A percentile compares a stretch with the other conserved stretches of the same genome.
Conservation (phyloP, 1,140 invertebrate species). For the Dysdera silvatica region DNA sequence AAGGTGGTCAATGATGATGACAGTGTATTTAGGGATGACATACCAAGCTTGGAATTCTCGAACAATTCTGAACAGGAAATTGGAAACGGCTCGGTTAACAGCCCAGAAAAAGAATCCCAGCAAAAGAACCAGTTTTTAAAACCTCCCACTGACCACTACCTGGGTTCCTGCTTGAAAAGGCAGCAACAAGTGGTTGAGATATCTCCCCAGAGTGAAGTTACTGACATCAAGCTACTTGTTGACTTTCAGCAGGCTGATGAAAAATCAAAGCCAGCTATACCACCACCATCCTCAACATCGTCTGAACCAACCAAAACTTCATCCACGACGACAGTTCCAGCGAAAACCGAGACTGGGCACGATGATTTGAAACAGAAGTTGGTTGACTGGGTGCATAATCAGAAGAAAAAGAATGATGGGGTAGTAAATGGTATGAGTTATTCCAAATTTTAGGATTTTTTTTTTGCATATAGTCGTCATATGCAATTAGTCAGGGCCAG, state of each 20-base stretch:
- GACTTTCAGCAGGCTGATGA: no score
- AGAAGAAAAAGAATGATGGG: constrained; percentile 25
- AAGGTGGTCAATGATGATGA: constrained; percentile 20
- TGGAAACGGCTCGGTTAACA: background rate
- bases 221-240: no score
- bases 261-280: background rate
- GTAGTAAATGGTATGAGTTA: no score
- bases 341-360: constrained; percentile 2
- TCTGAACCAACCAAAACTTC: background rate
- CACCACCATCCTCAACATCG: background rate
- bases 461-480: no score
- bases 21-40: constrained; percentile 15
- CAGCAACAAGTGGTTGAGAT: constrained; percentile 17
- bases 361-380: constrained; percentile 18
- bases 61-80: background rate
- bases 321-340: background rate
- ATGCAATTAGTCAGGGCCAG: no score
- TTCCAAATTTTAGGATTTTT: no score
- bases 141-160: constrained; percentile 18
- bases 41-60: background rate
- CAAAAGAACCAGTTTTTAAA: constrained; percentile 2
- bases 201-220: background rate
- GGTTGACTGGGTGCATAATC: constrained; percentile 21
- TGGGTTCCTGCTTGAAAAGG: constrained; percentile 3
- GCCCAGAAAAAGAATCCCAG: background rate